Base-by-base conservation (phyloP, 2,797 vertebrate genomes). In the Chelidonichthys spinosus region DNA sequence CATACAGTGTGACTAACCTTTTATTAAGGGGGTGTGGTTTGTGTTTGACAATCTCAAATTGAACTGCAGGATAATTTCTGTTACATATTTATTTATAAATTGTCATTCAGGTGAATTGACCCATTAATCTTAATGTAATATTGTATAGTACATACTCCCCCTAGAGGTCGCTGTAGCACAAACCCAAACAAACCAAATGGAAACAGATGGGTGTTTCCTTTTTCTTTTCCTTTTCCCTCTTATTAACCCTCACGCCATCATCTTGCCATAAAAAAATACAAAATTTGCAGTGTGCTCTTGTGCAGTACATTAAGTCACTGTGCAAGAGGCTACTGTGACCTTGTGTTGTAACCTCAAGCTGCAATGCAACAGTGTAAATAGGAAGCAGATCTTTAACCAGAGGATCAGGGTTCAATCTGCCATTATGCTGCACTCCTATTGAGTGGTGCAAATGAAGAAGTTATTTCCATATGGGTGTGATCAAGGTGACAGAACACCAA, bases 161-260 rank as follows among this genome's bases (percentile, higher is more conserved):
- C 76, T 80, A 88, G 86, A 76, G 69, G 71, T 72, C 83, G 52
- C 65, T 68, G 36, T 69, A 32, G 43, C 1, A 1, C 59, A 66
- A 63, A 44, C 4, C 8, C 11, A 53, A 40, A 58, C 4, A 25
- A n/a, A 46, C 11, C 3, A 58, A 59, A 64, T 43, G 14, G 14
- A 79, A 62, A 62, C 0, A 62, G 65, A 25, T 25, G 3, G 13
- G 6, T 25, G 8, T 47, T 75, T 58, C 4, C 33, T 11, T 54
- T 55, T 39, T 25, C 3, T 14, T 54, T 44, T 39, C 53, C 54
- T 13, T 11, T 44, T 7, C 42, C 6, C 10, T 42, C 40, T 65
- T 11, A 17, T 54, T 13, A 35, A 2, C 2, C 13, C 11, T 54
- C 4, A 49, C 32, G 43, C 6, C 10, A 44, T 15, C 7, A 2